Conservation (phyloP, 2,797 vertebrate species). For the Dendrocincla fuliginosa region DNA sequence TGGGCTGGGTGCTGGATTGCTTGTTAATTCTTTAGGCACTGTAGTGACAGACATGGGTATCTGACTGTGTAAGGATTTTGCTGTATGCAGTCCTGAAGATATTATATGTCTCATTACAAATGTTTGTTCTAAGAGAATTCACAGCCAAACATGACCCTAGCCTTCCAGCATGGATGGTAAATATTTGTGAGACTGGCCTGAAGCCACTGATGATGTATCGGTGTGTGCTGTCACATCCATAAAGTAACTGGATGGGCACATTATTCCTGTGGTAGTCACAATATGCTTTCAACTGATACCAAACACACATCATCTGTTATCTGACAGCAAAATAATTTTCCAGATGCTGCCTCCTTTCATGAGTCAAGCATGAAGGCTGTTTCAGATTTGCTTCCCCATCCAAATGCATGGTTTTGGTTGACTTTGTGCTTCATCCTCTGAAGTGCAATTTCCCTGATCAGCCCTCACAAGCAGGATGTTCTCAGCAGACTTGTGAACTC, state of each 20-base stretch:
- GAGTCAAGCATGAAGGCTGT: neutral
- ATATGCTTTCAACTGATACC: neutral
- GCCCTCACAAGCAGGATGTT: neutral
- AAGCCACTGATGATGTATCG: neutral
- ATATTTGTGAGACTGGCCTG: neutral
- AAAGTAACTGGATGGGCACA: neutral
- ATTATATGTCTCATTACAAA: neutral
- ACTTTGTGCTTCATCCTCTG: neutral
- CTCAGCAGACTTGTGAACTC: neutral
- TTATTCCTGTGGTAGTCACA: neutral
- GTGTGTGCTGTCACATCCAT: neutral
- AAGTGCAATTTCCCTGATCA: neutral
- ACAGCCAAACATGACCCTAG: neutral
- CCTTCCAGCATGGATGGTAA: neutral
- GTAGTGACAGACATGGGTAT: neutral
- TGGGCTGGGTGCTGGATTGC: neutral
- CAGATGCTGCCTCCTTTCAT: neutral
- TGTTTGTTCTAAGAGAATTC: neutral
- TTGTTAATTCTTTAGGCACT: neutral
- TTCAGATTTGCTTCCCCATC: neutral
- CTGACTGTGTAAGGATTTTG: neutral
- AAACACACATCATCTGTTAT: rapidly evolving
- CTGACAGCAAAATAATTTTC: neutral
- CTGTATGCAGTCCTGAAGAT: neutral
- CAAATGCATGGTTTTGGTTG: neutral